These are phyloP conservation scores for Hirtodrosophila alboralis DNA, from an alignment of 2,888 invertebrate species.

Conservation along the genomic window DNA sequence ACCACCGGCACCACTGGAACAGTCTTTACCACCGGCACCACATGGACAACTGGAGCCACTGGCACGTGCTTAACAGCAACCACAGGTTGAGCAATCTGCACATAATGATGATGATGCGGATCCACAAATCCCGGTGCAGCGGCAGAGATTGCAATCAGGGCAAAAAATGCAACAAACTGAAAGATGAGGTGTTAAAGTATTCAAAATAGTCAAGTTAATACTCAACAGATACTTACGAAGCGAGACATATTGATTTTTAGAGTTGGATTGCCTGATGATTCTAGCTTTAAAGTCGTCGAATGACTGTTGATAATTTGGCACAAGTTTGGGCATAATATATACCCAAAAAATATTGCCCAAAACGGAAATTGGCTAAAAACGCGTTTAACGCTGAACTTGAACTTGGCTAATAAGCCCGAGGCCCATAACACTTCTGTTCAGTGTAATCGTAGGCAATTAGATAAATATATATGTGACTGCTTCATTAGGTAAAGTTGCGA, in stretches of 20 bases:
- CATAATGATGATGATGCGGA: constrained; percentile 13
- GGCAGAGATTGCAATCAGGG: constrained; percentile 25
- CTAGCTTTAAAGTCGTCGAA: constrained; percentile 2
- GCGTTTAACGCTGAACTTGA: constrained; percentile 1
- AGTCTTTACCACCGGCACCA: constrained; percentile 27
- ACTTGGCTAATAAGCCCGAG: neutral
- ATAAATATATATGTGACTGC: too few species aligned
- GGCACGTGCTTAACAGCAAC: constrained; percentile 29
- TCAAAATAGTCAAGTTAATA: too few species aligned
- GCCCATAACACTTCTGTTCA: constrained; percentile 1
- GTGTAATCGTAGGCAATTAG: too few species aligned
- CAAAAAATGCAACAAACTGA: constrained; percentile 42
- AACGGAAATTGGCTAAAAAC: constrained; percentile 6
- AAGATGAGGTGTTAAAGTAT: neutral
- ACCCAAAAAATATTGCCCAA: constrained; percentile 20
- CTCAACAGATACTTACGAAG: constrained; percentile 32
- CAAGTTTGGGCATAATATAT: constrained; percentile 25
- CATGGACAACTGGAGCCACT: constrained; percentile 20
- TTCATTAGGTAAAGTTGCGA: too few species aligned
- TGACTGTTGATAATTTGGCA: constrained; percentile 31
- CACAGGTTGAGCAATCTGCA: constrained; percentile 16
- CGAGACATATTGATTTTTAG: constrained; percentile 36
- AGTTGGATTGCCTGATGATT: neutral
- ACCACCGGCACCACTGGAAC: constrained; percentile 45
- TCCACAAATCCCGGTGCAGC: constrained; percentile 49